These are phyloP conservation scores for Periparus ater DNA, from an alignment of 2,797 vertebrate genomes.

Conservation along the genomic window DNA sequence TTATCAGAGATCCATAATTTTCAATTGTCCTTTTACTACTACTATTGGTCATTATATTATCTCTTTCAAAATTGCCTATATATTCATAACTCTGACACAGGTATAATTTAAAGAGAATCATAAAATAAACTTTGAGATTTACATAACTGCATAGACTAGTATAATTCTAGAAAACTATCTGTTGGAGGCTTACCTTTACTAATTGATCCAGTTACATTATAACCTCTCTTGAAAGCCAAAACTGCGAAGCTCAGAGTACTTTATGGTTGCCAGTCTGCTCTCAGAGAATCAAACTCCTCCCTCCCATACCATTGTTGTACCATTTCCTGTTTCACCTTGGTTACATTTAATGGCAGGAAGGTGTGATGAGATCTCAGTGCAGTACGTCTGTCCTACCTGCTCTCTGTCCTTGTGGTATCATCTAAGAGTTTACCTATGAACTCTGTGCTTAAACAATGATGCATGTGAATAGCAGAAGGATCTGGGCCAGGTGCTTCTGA, in stretches of 20 bases:
- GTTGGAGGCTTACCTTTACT: neutral
- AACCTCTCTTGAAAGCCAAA: neutral
- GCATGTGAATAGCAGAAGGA: neutral
- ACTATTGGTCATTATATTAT: neutral
- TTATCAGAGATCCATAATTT: neutral
- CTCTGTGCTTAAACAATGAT: neutral
- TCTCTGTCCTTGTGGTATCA: neutral
- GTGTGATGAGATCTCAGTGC: neutral
- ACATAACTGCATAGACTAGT: neutral
- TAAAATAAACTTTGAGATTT: neutral
- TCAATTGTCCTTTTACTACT: neutral
- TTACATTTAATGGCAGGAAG: neutral
- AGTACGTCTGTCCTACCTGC: neutral
- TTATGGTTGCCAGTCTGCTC: neutral
- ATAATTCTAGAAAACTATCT: neutral
- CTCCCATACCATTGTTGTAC: neutral
- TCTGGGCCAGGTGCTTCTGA: neutral
- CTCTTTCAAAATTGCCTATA: neutral
- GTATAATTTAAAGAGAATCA: neutral
- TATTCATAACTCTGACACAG: neutral
- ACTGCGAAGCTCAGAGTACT: neutral
- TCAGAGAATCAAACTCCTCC: neutral
- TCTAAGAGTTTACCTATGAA: accelerated
- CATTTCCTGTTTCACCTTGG: neutral
- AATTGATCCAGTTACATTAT: neutral